Percentiles rank a stretch among this genome's conserved stretches.
Evolutionary conservation across 2,113 vertebrate genomes (phyloP).

Genomic region (Syrmaticus mikado): DNA sequence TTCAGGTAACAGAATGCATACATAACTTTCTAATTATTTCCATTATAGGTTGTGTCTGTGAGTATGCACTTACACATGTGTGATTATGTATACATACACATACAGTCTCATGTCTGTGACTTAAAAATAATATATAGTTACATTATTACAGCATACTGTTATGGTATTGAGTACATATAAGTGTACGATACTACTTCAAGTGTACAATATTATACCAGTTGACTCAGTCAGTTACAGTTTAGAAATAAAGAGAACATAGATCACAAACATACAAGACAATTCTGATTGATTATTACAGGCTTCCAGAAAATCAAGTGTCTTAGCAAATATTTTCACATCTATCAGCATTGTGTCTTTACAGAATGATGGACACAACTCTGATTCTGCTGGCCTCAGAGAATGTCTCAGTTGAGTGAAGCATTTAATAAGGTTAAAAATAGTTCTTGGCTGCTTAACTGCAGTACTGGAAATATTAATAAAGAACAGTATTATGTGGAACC

Average conservation of each 20-base stretch:
- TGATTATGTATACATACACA: neutral
- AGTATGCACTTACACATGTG: fast-evolving
- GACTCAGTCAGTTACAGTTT: neutral
- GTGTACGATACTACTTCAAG: neutral
- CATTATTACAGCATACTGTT: neutral
- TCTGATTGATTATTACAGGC: neutral
- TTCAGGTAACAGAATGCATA: slow-evolving; percentile 85
- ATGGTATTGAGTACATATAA: neutral
- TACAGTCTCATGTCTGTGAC: neutral
- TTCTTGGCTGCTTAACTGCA: neutral
- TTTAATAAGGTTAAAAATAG: slow-evolving; percentile 15
- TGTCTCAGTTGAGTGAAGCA: neutral
- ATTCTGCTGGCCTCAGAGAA: neutral
- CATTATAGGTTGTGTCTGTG: neutral
- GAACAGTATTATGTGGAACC: neutral
- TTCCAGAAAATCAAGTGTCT: neutral
- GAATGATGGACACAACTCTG: neutral
- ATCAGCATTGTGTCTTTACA: neutral
- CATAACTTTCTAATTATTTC: neutral
- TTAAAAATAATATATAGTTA: neutral
- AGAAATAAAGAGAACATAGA: neutral
- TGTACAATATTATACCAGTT: neutral
- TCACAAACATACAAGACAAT: neutral
- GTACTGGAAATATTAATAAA: neutral
- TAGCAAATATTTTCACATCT: neutral